Conservation (phyloP, 2,113 vertebrate genomes). For the Oryzias woworae region DNA sequence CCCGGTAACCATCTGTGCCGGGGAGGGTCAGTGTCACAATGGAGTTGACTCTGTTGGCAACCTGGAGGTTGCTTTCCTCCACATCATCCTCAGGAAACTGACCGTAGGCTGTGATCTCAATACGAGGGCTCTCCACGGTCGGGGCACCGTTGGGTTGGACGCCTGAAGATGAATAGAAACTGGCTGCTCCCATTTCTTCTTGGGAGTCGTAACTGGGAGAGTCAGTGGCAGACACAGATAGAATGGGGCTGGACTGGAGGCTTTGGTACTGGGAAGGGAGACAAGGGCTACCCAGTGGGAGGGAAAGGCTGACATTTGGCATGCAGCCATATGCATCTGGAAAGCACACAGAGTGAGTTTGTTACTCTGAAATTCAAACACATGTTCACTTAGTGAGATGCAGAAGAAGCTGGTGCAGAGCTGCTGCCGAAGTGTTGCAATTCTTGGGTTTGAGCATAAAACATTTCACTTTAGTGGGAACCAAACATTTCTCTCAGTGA, state of each 20-base stretch:
- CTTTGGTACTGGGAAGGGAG: constrained; percentile 86
- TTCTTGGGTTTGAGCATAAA: constrained; percentile 9
- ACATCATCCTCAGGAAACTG: constrained; percentile 87
- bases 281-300: constrained; percentile 84
- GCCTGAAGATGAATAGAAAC: constrained; percentile 79
- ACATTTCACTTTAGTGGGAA: constrained; percentile 4
- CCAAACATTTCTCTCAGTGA: constrained; percentile 33
- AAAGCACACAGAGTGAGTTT: constrained; percentile 60
- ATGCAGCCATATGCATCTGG: constrained; percentile 90
- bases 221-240: constrained; percentile 83
- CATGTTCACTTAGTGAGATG: constrained; percentile 39
- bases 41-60: constrained; percentile 81
- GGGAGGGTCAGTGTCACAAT: constrained; percentile 91
- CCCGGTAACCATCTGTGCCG: constrained; percentile 87
- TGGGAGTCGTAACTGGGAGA: constrained; percentile 79
- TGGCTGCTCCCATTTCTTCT: constrained; percentile 75
- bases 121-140: constrained; percentile 91
- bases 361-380: constrained; percentile 57
- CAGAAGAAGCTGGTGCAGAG: constrained; percentile 33
- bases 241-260: constrained; percentile 83
- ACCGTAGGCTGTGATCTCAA: constrained; percentile 94
- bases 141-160: constrained; percentile 85
- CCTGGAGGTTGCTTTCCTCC: constrained; percentile 80
- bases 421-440: constrained; percentile 30
- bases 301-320: constrained; percentile 81